These are phyloP conservation scores for Leptopilina myrica DNA, from an alignment of 2,888 invertebrate species.

Conservation along the genomic window DNA sequence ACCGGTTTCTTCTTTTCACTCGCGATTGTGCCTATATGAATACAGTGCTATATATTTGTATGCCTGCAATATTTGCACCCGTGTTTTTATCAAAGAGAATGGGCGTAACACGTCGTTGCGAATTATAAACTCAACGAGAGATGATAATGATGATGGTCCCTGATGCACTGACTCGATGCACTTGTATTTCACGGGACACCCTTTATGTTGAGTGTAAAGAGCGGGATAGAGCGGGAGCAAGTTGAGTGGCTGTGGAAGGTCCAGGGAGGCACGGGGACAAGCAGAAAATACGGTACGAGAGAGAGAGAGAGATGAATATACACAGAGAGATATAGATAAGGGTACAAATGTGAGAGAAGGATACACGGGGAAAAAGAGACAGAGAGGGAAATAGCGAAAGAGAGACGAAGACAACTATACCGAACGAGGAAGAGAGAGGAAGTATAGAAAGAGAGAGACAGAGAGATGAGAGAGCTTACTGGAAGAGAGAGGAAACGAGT, in stretches of 20 bases:
- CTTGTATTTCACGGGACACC: constrained; percentile 33
- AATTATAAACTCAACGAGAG: constrained; percentile 1
- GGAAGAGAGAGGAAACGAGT: background rate
- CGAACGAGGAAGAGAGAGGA: background rate
- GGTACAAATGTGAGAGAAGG: background rate
- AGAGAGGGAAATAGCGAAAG: background rate
- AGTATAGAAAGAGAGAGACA: background rate
- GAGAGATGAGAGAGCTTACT: background rate
- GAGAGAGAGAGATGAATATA: background rate
- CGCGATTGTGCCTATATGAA: background rate
- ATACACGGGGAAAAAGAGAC: background rate
- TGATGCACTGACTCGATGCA: constrained; percentile 25
- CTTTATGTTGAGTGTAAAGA: constrained; percentile 34
- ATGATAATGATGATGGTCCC: constrained; percentile 34
- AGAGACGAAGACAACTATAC: background rate
- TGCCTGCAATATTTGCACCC: background rate
- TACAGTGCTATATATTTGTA: too few relatives aligned
- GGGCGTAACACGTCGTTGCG: constrained; percentile 21
- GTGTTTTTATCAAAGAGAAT: constrained; percentile 3
- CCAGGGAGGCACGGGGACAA: background rate
- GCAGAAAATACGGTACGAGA: background rate
- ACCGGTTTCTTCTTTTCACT: constrained; percentile 29
- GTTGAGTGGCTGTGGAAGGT: constrained; percentile 4
- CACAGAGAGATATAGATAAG: background rate
- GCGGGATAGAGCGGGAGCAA: constrained; percentile 32